Conservation (phyloP, 1,140 invertebrate species). For the Lysiphlebus fabarum region DNA sequence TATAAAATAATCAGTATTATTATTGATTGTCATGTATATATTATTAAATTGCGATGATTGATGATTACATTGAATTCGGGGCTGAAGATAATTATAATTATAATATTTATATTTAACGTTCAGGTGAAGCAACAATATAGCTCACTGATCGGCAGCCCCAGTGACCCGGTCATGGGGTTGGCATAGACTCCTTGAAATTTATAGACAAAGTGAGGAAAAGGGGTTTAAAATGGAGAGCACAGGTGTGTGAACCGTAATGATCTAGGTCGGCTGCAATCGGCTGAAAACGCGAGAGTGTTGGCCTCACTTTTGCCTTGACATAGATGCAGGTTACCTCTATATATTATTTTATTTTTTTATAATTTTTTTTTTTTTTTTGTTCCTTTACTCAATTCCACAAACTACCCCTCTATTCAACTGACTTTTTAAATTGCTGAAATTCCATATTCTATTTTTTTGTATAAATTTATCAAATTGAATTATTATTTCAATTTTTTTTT, state of each 20-base stretch:
- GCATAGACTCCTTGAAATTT: constrained; percentile 11
- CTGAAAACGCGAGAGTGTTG: constrained; percentile 38
- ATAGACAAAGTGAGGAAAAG: too few species aligned
- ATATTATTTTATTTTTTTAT: constrained; percentile 10
- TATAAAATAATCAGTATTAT: too few species aligned
- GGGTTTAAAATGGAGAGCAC: constrained; percentile 8
- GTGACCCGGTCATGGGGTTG: constrained; percentile 23
- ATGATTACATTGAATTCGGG: too few species aligned
- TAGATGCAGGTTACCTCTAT: constrained; percentile 42
- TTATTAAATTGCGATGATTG: too few species aligned
- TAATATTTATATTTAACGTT: constrained; percentile 4
- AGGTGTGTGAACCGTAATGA: constrained; percentile 33
- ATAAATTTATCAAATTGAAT: too few species aligned
- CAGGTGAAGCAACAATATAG: too few species aligned
- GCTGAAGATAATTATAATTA: too few species aligned
- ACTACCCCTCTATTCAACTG: too few species aligned
- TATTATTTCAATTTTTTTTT: too few species aligned
- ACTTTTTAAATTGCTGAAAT: too few species aligned
- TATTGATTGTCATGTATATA: too few species aligned
- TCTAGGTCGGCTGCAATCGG: constrained; percentile 37
- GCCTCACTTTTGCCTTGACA: constrained; percentile 43
- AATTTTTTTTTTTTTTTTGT: constrained; percentile 4
- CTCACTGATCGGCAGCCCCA: not conserved
- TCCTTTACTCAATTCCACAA: constrained; percentile 13
- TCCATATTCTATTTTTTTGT: too few species aligned